Conservation (phyloP, 2,888 invertebrate genomes). For the Nomada ferruginata region DNA sequence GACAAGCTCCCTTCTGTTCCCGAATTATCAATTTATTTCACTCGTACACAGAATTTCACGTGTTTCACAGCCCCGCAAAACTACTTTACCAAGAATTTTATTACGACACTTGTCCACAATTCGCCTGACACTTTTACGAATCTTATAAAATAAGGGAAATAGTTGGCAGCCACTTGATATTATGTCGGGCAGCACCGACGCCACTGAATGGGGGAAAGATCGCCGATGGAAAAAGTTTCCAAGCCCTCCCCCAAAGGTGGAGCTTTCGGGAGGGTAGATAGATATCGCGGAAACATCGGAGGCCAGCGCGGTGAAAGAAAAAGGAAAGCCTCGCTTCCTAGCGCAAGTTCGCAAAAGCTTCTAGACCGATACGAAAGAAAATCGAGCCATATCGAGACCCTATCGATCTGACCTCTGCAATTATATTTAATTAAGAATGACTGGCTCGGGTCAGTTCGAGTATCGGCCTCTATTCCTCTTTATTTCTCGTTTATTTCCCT, state of each 20-base stretch:
- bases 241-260: constrained; percentile 54
- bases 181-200: constrained; percentile 52
- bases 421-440: constrained; percentile 72
- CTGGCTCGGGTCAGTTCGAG: constrained; percentile 46
- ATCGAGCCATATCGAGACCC: constrained; percentile 51
- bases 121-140: constrained; percentile 22
- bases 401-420: constrained; percentile 52
- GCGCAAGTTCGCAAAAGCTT: constrained; percentile 45
- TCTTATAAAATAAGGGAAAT: constrained; percentile 55
- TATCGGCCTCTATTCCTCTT: constrained; percentile 24
- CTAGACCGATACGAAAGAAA: constrained; percentile 41
- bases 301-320: constrained; percentile 52
- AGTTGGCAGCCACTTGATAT: constrained; percentile 61
- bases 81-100: not conserved
- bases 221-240: constrained; percentile 80
- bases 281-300: constrained; percentile 73
- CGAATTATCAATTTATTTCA: not conserved
- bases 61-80: not conserved
- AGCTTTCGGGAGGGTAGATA: constrained; percentile 48
- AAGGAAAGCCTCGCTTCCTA: constrained; percentile 32
- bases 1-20: not conserved
- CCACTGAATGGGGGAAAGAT: constrained; percentile 51
- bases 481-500: not conserved
- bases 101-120: not conserved
- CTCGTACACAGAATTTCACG: not conserved